These are phyloP conservation scores for Eulemur mongoz DNA, from an alignment of 2,797 vertebrate species.

Conservation along the genomic window DNA sequence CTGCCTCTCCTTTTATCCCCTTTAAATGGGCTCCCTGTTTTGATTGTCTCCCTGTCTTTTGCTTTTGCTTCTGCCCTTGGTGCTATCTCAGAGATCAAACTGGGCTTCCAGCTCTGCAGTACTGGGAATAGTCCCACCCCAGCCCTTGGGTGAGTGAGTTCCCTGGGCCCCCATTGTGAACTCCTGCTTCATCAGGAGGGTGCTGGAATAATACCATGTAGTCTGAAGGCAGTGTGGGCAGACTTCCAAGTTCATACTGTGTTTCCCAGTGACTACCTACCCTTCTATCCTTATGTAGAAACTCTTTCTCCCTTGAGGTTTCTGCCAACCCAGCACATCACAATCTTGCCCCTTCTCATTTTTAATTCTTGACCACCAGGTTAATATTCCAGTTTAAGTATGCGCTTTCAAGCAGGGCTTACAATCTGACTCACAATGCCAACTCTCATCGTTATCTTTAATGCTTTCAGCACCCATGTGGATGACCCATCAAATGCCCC, in stretches of 20 bases:
- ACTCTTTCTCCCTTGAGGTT: not conserved
- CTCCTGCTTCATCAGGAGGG: not conserved
- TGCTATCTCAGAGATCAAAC: not conserved
- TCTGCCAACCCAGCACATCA: not conserved
- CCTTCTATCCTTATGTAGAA: not conserved
- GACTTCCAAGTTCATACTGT: not conserved
- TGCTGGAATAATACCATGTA: not conserved
- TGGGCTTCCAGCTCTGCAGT: not conserved
- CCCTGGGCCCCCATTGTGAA: not conserved
- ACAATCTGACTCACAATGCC: not conserved
- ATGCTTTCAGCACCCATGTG: not conserved
- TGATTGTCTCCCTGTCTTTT: not conserved
- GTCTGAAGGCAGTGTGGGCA: not conserved
- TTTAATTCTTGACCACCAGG: not conserved
- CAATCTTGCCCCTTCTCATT: not conserved
- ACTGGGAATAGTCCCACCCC: not conserved
- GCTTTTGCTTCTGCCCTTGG: not conserved
- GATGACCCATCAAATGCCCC: not conserved
- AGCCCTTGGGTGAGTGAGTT: not conserved
- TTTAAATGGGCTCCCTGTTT: not conserved
- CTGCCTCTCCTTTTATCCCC: not conserved
- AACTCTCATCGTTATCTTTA: not conserved
- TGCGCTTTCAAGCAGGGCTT: not conserved
- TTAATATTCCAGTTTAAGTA: not conserved
- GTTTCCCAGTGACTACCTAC: not conserved